A percentile compares a stretch with the other conserved stretches of the same genome.
phyloP scores from a whole-genome alignment of 1,140 invertebrate species.

The Orchestia grillus region DNA sequence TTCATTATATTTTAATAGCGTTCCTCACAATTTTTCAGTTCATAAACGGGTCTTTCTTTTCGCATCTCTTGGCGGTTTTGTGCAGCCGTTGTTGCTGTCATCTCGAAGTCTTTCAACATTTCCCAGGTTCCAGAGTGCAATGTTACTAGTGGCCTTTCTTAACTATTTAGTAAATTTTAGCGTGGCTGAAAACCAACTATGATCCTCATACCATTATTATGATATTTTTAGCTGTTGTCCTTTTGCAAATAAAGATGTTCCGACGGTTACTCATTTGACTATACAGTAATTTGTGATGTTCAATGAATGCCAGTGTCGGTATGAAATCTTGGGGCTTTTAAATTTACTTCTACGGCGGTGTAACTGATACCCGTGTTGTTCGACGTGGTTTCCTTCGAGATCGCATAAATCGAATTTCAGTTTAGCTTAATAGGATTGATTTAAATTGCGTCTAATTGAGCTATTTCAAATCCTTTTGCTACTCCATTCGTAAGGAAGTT shows the following conservation, averaged over 20 bases:
- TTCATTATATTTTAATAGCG: too few relatives aligned
- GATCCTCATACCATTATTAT: not conserved
- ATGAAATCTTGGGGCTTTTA: not conserved
- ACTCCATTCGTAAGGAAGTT: too few relatives aligned
- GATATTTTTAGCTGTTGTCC: not conserved
- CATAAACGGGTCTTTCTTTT: too few relatives aligned
- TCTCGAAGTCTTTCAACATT: not conserved
- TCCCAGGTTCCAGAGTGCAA: not conserved
- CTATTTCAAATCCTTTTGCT: too few relatives aligned
- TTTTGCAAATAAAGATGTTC: not conserved
- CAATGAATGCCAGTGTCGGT: not conserved
- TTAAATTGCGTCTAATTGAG: too few relatives aligned
- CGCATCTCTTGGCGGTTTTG: too few relatives aligned
- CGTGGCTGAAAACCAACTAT: not conserved
- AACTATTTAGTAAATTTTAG: not conserved
- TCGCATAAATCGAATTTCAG: too few relatives aligned
- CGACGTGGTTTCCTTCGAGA: not conserved
- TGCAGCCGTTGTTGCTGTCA: too few relatives aligned
- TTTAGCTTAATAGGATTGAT: too few relatives aligned
- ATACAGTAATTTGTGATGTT: not conserved
- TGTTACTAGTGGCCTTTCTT: not conserved
- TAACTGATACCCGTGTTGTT: not conserved
- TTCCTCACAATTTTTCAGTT: too few relatives aligned
- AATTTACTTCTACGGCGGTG: not conserved
- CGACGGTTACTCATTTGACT: not conserved